phyloP scores from a whole-genome alignment of 2,797 vertebrate genomes.

The Lagorchestes hirsutus region DNA sequence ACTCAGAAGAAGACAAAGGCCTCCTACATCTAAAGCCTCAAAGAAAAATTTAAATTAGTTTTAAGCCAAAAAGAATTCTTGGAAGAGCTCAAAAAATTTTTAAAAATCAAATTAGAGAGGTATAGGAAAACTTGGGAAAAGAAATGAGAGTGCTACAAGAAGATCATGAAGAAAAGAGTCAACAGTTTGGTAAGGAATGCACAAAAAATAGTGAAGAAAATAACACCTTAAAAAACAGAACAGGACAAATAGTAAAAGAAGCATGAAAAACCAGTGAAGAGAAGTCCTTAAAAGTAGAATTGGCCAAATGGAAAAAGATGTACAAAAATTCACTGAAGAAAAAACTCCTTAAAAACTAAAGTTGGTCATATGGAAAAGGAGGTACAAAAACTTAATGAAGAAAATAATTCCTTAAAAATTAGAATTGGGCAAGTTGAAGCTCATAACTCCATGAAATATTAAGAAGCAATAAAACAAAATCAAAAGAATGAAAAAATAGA shows the following conservation, averaged over 20 bases:
- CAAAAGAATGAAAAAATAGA: neutral
- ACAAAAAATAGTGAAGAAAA: no score
- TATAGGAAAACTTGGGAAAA: neutral
- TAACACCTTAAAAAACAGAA: no score
- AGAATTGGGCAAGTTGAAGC: neutral
- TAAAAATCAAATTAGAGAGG: neutral
- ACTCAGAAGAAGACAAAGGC: neutral
- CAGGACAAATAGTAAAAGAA: no score
- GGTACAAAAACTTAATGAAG: neutral
- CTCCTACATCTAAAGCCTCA: neutral
- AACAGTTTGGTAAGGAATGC: neutral
- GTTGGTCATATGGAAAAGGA: no score
- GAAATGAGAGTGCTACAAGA: neutral
- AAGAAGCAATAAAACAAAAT: neutral
- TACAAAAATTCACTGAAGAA: no score
- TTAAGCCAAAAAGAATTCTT: neutral
- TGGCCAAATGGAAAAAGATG: no score
- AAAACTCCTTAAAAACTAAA: no score
- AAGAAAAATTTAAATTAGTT: neutral
- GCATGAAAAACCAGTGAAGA: neutral
- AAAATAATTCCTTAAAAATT: neutral
- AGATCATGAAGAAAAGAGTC: neutral
- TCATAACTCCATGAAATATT: neutral
- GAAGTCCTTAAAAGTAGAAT: neutral
- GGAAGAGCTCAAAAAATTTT: neutral